phyloP scores from a whole-genome alignment of 1,140 invertebrate species.

The Temnothorax nylanderi region DNA sequence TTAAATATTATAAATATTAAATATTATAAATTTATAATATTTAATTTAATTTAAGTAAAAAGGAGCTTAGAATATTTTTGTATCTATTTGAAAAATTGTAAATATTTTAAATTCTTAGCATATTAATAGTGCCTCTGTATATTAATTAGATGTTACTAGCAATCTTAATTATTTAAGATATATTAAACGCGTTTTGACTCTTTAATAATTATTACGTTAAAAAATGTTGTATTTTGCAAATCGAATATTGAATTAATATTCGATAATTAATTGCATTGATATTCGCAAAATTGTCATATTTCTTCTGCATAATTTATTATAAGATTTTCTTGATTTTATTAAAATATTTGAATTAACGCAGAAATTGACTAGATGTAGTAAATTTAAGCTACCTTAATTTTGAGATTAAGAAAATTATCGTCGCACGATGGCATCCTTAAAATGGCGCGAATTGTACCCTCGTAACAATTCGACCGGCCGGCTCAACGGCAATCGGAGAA shows the following conservation, averaged over 20 bases:
- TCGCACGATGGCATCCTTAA: conserved; percentile 3
- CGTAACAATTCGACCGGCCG: not conserved
- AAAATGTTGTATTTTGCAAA: not conserved
- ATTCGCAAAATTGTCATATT: not conserved
- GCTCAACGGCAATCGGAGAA: conserved; percentile 18
- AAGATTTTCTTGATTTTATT: not conserved
- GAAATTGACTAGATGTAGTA: not conserved
- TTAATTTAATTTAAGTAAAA: not conserved
- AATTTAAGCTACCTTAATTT: not conserved
- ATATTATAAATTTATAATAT: not conserved
- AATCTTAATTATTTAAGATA: not conserved
- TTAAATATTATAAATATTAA: too few relatives aligned
- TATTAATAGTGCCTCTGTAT: not conserved
- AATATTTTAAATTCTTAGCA: not conserved
- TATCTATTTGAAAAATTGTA: not conserved
- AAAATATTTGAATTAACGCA: not conserved
- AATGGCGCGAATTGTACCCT: conserved; percentile 43
- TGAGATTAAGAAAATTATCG: not conserved
- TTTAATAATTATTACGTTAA: not conserved
- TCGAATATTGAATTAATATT: not conserved
- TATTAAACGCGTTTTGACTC: not conserved
- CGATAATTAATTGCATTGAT: not conserved
- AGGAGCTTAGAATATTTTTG: not conserved
- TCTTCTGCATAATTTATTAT: too few relatives aligned
- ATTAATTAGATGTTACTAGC: not conserved